Base-by-base conservation (phyloP, 2,113 vertebrate genomes). In the Speoplatyrhinus poulsoni region DNA sequence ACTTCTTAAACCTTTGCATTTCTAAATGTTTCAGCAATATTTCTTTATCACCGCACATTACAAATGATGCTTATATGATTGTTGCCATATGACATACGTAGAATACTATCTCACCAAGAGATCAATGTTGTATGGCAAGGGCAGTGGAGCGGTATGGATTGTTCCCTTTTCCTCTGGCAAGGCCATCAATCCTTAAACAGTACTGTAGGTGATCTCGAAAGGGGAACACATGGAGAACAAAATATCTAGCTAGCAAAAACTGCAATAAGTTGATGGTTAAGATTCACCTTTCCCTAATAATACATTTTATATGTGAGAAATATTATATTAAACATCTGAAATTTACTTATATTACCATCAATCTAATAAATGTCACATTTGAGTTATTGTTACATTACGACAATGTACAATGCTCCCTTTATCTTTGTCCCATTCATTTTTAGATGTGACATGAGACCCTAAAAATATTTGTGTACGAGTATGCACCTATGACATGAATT, bases 111-210 rank as follows among this genome's bases (percentile, higher is more conserved):
- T 19, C 19, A 83, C 63, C 10, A 68, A 12, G 19, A 72, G 84
- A 88, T 88, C 83, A 76, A 87, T 90, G 70, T 15, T 58, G 73
- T 58, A 76, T 79, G 58, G 77, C 85, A 87, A 84, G 80, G 75
- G 85, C 70, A 76, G 59, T 53, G 46, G 73, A 77, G 77, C 1
- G 8, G 46, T 81, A 88, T 88, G 66, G 85, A 91, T 89, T 87
- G 85, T 41, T 80, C 63, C 65, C 59, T 62, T 86, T 82, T 86
- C 63, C 71, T 73, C 64, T 81, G 85, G 70, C 81, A 66, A 47
- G 16, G 69, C 60, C 76, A 90, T 90, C 81, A 88, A 88, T 90
- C 19, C 19, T 1, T 19, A 19, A 19, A 19, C 19, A 19, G 19
- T 77, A 67, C 78, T 71, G 79, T 80, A 74, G 80, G 73, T 85